Percentiles rank a stretch among this genome's conserved stretches.
phyloP scores from a whole-genome alignment of 2,797 vertebrate species.

The Coregonus ussuriensis region DNA sequence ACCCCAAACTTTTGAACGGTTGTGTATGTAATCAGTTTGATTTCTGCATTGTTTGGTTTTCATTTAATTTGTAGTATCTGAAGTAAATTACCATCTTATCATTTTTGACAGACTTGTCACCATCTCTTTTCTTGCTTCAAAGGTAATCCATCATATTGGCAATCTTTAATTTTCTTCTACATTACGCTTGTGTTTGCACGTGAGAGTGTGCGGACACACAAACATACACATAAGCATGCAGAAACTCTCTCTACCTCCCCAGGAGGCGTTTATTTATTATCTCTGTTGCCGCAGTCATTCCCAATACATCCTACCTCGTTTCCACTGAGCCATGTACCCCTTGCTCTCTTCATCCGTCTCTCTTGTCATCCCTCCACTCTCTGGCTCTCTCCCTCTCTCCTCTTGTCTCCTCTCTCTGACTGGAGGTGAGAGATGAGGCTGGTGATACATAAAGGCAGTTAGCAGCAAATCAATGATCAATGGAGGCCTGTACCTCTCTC shows the following conservation, averaged over 20 bases:
- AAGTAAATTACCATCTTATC: neutral
- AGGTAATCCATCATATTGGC: no score
- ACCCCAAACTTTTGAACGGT: no score
- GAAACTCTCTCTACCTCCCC: slow-evolving; percentile 13
- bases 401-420: no score
- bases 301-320: slow-evolving; percentile 19
- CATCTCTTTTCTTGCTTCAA: no score
- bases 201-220: no score
- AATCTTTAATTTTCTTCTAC: no score
- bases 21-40: neutral
- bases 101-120: neutral
- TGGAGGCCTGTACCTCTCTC: neutral
- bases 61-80: neutral
- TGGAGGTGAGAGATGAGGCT: neutral
- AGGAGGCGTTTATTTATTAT: slow-evolving; percentile 37
- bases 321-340: slow-evolving; percentile 3
- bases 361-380: no score
- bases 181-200: no score
- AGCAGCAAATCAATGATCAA: neutral
- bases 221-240: slow-evolving; percentile 11
- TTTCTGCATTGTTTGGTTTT: neutral
- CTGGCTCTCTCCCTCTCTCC: no score
- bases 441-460: slow-evolving; percentile 17
- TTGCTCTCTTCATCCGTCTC: neutral
- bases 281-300: slow-evolving; percentile 13